phyloP scores from a whole-genome alignment of 2,113 vertebrate genomes.

The Barbus barbus region DNA sequence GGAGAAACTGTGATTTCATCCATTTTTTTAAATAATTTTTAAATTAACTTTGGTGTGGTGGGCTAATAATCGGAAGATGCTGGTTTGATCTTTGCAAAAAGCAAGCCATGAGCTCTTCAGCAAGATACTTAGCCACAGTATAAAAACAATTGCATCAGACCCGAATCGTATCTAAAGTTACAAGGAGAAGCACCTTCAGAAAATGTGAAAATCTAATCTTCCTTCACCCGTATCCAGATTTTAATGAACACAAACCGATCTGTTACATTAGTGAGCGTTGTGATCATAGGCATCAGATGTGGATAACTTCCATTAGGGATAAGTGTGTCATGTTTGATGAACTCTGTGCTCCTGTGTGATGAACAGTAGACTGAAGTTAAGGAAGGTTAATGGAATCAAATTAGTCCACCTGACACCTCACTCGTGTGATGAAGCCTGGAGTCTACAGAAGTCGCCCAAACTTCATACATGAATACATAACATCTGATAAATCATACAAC shows the following conservation, averaged over 20 bases:
- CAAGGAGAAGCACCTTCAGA: too few relatives aligned
- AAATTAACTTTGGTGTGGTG: too few relatives aligned
- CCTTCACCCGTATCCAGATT: too few relatives aligned
- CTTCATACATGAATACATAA: constrained; percentile 29
- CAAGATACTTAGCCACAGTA: too few relatives aligned
- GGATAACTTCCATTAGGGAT: background rate
- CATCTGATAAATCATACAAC: constrained; percentile 34
- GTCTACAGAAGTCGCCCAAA: constrained; percentile 7
- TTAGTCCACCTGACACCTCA: constrained; percentile 38
- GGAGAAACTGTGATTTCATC: too few relatives aligned
- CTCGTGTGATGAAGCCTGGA: background rate
- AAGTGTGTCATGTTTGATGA: background rate
- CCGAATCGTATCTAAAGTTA: too few relatives aligned
- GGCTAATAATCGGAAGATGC: too few relatives aligned
- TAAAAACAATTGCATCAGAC: too few relatives aligned
- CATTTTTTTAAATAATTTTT: too few relatives aligned
- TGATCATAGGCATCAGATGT: background rate
- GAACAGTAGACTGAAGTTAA: constrained; percentile 13
- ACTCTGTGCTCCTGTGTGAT: background rate
- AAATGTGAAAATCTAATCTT: too few relatives aligned
- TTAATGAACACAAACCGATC: background rate
- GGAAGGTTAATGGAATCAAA: constrained; percentile 36
- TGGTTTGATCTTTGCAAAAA: too few relatives aligned
- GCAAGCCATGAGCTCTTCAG: too few relatives aligned
- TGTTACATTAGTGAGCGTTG: background rate